Base-by-base conservation (phyloP, 2,888 invertebrate genomes). In the Xanthorhoe spadicearia region DNA sequence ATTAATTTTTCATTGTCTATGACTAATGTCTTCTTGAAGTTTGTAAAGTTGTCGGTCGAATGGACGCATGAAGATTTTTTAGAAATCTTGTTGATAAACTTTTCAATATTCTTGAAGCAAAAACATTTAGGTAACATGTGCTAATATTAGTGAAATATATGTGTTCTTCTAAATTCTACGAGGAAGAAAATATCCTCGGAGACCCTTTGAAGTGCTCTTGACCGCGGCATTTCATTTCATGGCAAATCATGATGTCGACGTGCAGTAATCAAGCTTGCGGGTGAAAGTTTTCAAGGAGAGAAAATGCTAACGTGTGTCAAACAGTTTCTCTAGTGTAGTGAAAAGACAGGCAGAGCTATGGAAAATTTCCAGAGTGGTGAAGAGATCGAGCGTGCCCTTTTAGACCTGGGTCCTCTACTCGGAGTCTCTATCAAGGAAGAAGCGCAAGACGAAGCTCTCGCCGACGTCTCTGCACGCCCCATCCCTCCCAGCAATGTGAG, bases 341-440 rank as follows among this genome's bases (percentile, higher is more conserved):
- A 68, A 68, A 73, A 81, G 70, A 69, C 52, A 38, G 52, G 13
- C 66, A 75, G 72, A 70, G 71, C 19, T 76, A 92, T 93, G 93
- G 92, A 92, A 75, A 89, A 83, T 76, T 90, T 89, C 79, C 84
- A 87, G 72, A 85, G 87, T 69, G 90, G 88, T 65, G 93, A 92
- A 72, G 93, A 93, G 70, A 89, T 93, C 64, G 93, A 93, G 83
- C 87, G 89, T 64, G 92, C 92, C 65, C 84, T 93, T 69, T 88
- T 93, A 90, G 93, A 93, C 77, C 83, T 93, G 66, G 89, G 86
- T 57, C 92, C 92, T 68, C 87, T 92, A 69, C 88, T 92, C 72
- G 93, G 92, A 50, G 92, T 93, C 77, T 85, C 87, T 78, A 89
- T 93, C 79, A 93, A 93, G 72, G 92, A 93, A 73, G 93, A 93